These are phyloP conservation scores for Caenorhabditis sinica DNA, from an alignment of 2,888 invertebrate genomes.

Conservation along the genomic window DNA sequence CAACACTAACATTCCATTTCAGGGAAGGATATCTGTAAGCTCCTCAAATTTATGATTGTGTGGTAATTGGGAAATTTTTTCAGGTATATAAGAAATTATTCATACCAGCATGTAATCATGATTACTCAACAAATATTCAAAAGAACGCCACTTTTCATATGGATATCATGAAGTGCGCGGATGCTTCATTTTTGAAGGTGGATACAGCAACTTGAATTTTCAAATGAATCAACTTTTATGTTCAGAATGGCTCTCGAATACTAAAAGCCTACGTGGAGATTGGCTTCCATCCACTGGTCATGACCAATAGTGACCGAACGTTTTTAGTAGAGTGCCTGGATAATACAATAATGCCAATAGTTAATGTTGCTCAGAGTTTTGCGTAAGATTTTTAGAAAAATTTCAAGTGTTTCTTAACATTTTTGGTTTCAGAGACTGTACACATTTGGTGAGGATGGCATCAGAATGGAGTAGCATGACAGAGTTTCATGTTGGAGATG, in stretches of 20 bases:
- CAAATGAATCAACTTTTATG: neutral
- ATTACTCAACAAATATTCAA: conserved; percentile 69
- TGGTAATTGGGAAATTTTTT: neutral
- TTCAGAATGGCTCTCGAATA: conserved; percentile 75
- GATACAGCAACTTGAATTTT: neutral
- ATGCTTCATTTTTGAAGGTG: conserved; percentile 64
- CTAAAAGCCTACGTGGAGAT: conserved; percentile 71
- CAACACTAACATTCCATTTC: conserved; percentile 71
- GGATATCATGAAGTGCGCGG: conserved; percentile 66
- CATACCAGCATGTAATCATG: conserved; percentile 70
- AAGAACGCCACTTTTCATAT: conserved; percentile 69
- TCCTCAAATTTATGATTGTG: neutral
- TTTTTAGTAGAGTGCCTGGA: conserved; percentile 73
- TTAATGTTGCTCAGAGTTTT: conserved; percentile 40
- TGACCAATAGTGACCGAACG: conserved; percentile 73
- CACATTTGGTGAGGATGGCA: conserved; percentile 71
- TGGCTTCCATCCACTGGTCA: conserved; percentile 76
- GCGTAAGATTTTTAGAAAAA: conserved; percentile 23
- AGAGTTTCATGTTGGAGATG: conserved; percentile 72
- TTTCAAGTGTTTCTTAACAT: neutral
- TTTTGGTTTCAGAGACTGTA: conserved; percentile 63
- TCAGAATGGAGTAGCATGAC: conserved; percentile 72
- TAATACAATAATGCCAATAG: conserved; percentile 26
- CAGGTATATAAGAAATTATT: conserved; percentile 68
- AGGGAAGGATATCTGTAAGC: conserved; percentile 71